phyloP scores from a whole-genome alignment of 2,113 vertebrate species.

The Megaleporinus macrocephalus region DNA sequence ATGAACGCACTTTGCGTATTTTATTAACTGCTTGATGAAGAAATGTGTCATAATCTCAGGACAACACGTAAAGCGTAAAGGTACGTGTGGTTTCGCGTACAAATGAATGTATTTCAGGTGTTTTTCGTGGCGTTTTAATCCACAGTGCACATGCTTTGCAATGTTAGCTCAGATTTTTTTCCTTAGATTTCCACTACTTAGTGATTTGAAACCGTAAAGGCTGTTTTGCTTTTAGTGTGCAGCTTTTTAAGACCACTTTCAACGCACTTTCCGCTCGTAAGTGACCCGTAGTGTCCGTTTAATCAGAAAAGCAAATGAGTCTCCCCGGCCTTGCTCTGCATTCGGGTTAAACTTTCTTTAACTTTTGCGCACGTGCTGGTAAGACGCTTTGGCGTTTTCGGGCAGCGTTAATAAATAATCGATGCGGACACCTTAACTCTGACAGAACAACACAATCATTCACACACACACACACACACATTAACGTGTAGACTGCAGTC shows the following conservation, averaged over 20 bases:
- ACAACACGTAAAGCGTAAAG: not conserved
- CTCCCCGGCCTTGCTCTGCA: not conserved
- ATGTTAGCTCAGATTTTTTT: too few relatives aligned
- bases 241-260: not conserved
- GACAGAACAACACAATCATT: not conserved
- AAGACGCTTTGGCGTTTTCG: not conserved
- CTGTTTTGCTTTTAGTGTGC: too few relatives aligned
- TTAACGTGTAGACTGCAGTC: not conserved
- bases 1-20: not conserved
- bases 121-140: too few relatives aligned
- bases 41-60: not conserved
- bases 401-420: slow-evolving; percentile 5
- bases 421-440: not conserved
- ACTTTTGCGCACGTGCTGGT: not conserved
- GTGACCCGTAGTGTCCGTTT: too few relatives aligned
- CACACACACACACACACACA: not conserved
- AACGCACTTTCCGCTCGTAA: not conserved
- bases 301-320: not conserved
- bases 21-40: not conserved
- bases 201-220: too few relatives aligned
- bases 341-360: slow-evolving; percentile 12
- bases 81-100: too few relatives aligned
- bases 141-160: too few relatives aligned
- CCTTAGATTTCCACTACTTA: too few relatives aligned
- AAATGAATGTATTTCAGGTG: too few relatives aligned